Percentiles rank a stretch among this genome's conserved stretches.
phyloP scores from a whole-genome alignment of 2,797 vertebrate genomes.

The Enteromius unitaeniatus region DNA sequence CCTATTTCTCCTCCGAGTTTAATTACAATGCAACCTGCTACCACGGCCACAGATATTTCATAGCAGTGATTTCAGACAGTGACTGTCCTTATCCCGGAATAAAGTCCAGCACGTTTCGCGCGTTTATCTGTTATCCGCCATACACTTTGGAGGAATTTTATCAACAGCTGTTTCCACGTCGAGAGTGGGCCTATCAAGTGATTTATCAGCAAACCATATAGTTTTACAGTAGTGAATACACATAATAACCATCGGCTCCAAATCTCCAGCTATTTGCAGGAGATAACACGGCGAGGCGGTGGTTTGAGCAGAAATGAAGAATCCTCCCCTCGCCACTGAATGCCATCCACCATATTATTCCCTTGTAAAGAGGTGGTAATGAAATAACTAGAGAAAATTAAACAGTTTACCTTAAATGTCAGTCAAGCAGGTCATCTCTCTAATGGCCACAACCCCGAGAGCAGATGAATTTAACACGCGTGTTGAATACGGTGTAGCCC shows the following conservation, averaged over 20 bases:
- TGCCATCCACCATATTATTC: constrained; percentile 60
- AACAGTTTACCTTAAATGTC: constrained; percentile 95
- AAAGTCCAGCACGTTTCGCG: constrained; percentile 1
- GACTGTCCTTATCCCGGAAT: background rate
- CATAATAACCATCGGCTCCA: constrained; percentile 24
- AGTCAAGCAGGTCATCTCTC: constrained; percentile 87
- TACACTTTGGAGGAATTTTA: constrained; percentile 28
- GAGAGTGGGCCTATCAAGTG: constrained; percentile 8
- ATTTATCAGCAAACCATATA: constrained; percentile 30
- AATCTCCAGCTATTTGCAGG: constrained; percentile 18
- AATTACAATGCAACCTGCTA: constrained; percentile 93
- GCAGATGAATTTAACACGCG: constrained; percentile 95
- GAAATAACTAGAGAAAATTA: constrained; percentile 87
- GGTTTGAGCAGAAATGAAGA: constrained; percentile 37
- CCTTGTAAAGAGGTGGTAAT: constrained; percentile 74
- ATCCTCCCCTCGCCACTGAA: constrained; percentile 42
- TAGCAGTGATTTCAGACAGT: background rate
- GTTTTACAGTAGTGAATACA: constrained; percentile 20
- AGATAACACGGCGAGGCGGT: constrained; percentile 24
- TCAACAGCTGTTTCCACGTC: constrained; percentile 32
- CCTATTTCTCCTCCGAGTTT: constrained; percentile 91
- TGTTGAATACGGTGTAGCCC: constrained; percentile 94
- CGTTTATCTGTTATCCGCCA: constrained; percentile 17
- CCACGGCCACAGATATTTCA: constrained; percentile 79
- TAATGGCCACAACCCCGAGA: constrained; percentile 90